Evolutionary conservation across 2,113 vertebrate species (phyloP).

Genomic region (Cynopterus brachyotis): DNA sequence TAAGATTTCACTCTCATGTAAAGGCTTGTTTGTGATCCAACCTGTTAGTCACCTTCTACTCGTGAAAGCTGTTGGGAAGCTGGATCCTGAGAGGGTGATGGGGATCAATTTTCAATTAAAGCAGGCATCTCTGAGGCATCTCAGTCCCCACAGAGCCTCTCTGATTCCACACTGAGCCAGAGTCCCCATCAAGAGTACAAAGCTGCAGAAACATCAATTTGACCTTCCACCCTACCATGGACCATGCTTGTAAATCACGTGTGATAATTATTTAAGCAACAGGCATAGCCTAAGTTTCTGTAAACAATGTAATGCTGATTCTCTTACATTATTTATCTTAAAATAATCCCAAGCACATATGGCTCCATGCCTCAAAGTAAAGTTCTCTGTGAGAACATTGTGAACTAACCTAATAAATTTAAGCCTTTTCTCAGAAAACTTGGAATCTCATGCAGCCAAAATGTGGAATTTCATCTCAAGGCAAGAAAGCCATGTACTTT

Average conservation of each 20-base stretch:
- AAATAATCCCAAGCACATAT: not conserved
- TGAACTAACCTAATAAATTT: conserved; percentile 12
- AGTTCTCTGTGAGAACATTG: conserved; percentile 29
- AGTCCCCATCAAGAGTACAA: not conserved
- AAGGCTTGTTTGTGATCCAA: not conserved
- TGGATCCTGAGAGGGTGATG: not conserved
- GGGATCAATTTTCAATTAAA: not conserved
- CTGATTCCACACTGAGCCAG: not conserved
- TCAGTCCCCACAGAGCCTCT: fast-evolving
- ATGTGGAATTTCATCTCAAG: conserved; percentile 24
- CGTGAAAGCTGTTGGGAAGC: not conserved
- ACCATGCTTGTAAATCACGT: not conserved
- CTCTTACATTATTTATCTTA: conserved; percentile 24
- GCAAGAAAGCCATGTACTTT: not conserved
- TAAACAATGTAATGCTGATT: conserved; percentile 15
- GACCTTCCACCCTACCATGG: not conserved
- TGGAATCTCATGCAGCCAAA: not conserved
- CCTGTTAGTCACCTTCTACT: not conserved
- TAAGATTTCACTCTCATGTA: not conserved
- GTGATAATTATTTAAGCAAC: not conserved
- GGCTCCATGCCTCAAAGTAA: conserved; percentile 24
- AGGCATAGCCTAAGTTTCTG: not conserved
- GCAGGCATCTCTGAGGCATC: not conserved
- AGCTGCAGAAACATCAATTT: fast-evolving
- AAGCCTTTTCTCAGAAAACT: conserved; percentile 49